Base-by-base conservation (phyloP, 2,797 vertebrate species). In the Orestias chungarensis region DNA sequence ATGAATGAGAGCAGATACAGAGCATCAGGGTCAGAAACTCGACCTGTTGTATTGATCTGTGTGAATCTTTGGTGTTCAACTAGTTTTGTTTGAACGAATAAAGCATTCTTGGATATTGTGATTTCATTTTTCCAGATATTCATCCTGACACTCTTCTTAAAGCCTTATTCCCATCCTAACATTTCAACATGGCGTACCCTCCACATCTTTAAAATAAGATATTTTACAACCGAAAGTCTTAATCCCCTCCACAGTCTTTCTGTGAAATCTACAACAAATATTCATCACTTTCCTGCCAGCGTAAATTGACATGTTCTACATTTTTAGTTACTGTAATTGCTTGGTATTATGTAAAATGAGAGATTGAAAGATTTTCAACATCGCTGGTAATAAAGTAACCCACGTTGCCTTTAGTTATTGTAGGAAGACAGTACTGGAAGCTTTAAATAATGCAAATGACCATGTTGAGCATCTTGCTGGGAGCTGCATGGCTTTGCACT, bases 391-490 rank as follows among this genome's bases (percentile, higher is more conserved):
- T 66, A 33, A 44, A 35, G 66, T 66, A 38, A 68, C 68, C 50
- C 27, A 42, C 59, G 12, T 49, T 33, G 69, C 31, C 42, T 44
- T 10, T 55, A 73, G 70, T 71, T 57, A 44, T 3, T 69, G 43
- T 55, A 76, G 55, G 29, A 70, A 35, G 65, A 66, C 65, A 68
- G 70, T 25, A 65, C n/a, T 31, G 55, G 27, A 76, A 49, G 66
- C 68, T 80, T 88, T 74, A 79, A 80, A 73, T 77, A 83, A 85
- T 86, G 87, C 74, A 85, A 81, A 81, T 68, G 82, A 65, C 71
- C 78, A n/a, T 59, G 68, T 43, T 69, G 74, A 71, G 80, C 73
- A 73, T 43, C 71, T 76, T 33, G 65, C 79, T 38, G 70, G 66
- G 71, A 82, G 83, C 78, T 5, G 85, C 74, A 7, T 54, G 9